These are phyloP conservation scores for Ctenopoma multispine DNA, from an alignment of 2,797 vertebrate genomes.

Conservation along the genomic window DNA sequence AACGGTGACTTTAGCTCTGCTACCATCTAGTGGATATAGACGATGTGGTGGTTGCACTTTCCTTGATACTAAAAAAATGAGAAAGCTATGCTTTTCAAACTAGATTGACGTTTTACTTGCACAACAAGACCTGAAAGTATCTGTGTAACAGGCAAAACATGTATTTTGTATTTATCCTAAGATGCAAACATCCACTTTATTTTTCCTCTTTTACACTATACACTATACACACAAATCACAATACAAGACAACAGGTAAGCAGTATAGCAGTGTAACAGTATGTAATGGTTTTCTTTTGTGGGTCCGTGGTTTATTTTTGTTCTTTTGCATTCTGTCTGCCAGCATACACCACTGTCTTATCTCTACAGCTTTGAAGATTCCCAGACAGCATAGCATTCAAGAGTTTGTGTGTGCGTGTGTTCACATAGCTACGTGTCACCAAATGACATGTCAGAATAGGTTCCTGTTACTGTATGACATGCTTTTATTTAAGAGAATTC, in stretches of 20 bases:
- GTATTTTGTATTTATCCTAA: neutral
- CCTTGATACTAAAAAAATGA: neutral
- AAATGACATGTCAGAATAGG: neutral
- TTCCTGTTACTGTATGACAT: too few species aligned
- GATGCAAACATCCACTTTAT: neutral
- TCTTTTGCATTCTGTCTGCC: slow-evolving; percentile 4
- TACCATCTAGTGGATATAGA: slow-evolving; percentile 61
- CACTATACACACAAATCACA: too few species aligned
- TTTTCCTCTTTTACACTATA: neutral
- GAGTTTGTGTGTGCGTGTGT: neutral
- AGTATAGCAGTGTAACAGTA: too few species aligned
- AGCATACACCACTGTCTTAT: slow-evolving; percentile 23
- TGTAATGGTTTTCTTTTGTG: neutral
- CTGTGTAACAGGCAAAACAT: too few species aligned
- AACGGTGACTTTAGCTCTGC: slow-evolving; percentile 22
- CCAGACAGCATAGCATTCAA: slow-evolving; percentile 15
- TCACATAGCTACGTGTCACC: neutral
- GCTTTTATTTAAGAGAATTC: neutral
- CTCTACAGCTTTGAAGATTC: slow-evolving; percentile 31
- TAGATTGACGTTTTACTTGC: neutral
- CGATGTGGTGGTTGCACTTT: fast-evolving
- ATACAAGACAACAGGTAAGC: too few species aligned
- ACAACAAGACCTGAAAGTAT: too few species aligned
- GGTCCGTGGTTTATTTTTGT: neutral
- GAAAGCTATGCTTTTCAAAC: neutral